These are phyloP conservation scores for Sphecodes monilicornis DNA, from an alignment of 2,888 invertebrate species.

Conservation along the genomic window DNA sequence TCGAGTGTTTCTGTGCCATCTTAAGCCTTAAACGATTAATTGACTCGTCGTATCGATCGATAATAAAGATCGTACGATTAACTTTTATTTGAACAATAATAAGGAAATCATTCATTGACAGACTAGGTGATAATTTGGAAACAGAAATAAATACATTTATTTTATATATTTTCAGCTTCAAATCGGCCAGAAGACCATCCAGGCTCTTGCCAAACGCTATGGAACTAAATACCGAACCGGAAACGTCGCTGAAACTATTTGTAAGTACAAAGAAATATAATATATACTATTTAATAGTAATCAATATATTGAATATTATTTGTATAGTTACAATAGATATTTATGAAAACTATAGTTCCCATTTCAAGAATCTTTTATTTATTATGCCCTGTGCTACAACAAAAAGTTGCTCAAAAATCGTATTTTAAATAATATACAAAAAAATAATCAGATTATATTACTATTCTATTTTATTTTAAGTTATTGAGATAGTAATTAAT, in stretches of 20 bases:
- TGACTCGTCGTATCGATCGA: not conserved
- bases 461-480: too few species aligned
- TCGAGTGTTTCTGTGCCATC: not conserved
- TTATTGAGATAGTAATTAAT: too few species aligned
- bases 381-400: not conserved
- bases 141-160: not conserved
- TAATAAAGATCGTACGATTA: not conserved
- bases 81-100: not conserved
- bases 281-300: not conserved
- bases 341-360: too few species aligned
- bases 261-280: slow-evolving; percentile 80
- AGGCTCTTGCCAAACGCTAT: slow-evolving; percentile 85
- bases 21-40: not conserved
- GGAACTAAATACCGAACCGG: slow-evolving; percentile 87
- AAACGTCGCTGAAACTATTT: slow-evolving; percentile 86
- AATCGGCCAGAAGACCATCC: slow-evolving; percentile 85
- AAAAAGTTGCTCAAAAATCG: not conserved
- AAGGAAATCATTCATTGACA: not conserved
- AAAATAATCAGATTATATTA: too few species aligned
- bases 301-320: not conserved
- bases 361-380: too few species aligned
- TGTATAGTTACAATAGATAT: not conserved
- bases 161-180: slow-evolving; percentile 81
- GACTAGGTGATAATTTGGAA: not conserved
- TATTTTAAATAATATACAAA: not conserved